Percentiles rank a stretch among this genome's conserved stretches.
Conservation (phyloP, 2,888 invertebrate genomes). For the Scotopteryx bipunctaria region DNA sequence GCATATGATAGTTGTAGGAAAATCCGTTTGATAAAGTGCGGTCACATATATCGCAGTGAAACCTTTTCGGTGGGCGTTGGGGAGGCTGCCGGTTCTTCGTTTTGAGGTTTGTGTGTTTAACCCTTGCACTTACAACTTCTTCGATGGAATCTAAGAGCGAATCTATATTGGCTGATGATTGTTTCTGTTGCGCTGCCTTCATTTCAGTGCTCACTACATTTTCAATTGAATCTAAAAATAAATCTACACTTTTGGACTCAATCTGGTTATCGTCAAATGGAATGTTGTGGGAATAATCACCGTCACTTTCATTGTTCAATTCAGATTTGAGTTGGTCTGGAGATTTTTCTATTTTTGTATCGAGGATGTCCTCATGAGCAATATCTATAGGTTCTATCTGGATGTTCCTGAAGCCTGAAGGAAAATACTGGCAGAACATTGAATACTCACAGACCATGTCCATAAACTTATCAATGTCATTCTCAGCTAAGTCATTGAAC, state of each 20-base stretch:
- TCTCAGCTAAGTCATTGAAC: constrained; percentile 33
- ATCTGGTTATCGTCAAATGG: constrained; percentile 1
- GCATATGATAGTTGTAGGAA: constrained; percentile 66
- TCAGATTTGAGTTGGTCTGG: constrained; percentile 5
- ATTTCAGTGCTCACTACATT: constrained; percentile 14
- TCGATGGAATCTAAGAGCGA: constrained; percentile 17
- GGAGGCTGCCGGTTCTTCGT: neutral
- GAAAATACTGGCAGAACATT: constrained; percentile 51
- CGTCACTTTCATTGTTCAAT: constrained; percentile 18
- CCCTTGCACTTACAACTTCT: constrained; percentile 7
- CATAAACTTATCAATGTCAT: constrained; percentile 27
- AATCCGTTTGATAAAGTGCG: constrained; percentile 56
- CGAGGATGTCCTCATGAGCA: neutral
- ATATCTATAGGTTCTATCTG: neutral
- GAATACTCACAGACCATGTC: constrained; percentile 53
- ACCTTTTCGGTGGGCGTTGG: constrained; percentile 23
- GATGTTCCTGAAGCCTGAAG: constrained; percentile 10
- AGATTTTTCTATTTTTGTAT: neutral
- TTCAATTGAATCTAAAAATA: constrained; percentile 30
- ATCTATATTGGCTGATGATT: constrained; percentile 9
- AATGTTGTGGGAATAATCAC: constrained; percentile 5
- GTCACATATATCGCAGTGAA: constrained; percentile 59
- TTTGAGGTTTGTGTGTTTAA: constrained; percentile 5
- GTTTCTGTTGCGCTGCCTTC: neutral
- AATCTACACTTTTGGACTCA: constrained; percentile 18